Base-by-base conservation (phyloP, 2,888 invertebrate genomes). In the Hermodice carunculata region DNA sequence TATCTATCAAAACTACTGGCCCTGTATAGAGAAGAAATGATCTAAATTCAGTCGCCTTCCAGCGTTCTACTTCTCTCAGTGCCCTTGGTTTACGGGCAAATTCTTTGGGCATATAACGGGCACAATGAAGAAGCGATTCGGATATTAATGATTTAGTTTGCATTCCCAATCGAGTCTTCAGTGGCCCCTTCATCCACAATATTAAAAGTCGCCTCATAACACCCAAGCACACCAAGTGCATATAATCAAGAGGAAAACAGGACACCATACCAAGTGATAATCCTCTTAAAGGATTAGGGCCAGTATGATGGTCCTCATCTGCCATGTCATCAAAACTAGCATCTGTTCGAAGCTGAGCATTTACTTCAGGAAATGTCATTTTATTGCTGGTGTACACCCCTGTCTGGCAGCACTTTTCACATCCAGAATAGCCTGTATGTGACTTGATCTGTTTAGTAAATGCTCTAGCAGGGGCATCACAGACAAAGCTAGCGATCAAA, bases 181-280 rank as follows among this genome's bases (percentile, higher is more conserved):
- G 8, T 26, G 71, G 70, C 6, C 76, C 78, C 61, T 63, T 69
- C 24, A 70, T 67, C 72, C 75, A 75, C 19, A 68, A 37, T 6
- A 53, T 6, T 22, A 78, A 29, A 3, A 76, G 26, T 26, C 70
- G 57, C 61, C 67, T 75, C 43, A 71, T 61, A 6, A 81, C 76
- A 59, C 81, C 81, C 11, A 80, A 54, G 49, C 78, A 80, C 3
- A 78, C 73, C 6, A 77, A 67, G 60, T 83, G 81, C 81, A 83
- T 82, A 48, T 76, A 78, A 62, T 82, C 81, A 8, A 80, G 46
- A 8, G 24, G 26, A 14, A 4, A 14, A 49, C n/a, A n/a, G n/a
- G n/a, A n/a, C n/a, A n/a, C n/a, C n/a, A n/a, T n/a, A n/a, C n/a
- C n/a, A n/a, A n/a, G n/a, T n/a, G n/a, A n/a, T n/a, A n/a, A n/a